phyloP scores from a whole-genome alignment of 1,140 invertebrate species.

The Drosophila persimilis region DNA sequence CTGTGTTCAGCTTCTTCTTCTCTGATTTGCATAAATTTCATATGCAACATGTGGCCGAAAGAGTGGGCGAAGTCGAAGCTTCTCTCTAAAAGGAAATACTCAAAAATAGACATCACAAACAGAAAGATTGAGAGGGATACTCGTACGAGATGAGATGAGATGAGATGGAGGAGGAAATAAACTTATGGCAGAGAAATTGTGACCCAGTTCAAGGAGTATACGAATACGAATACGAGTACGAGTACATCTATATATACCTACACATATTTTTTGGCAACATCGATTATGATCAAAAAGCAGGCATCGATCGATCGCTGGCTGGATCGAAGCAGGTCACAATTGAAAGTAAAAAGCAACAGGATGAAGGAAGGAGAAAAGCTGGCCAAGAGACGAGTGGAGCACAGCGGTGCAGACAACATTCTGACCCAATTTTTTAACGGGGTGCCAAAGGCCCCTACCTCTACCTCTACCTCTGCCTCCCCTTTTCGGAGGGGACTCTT shows the following conservation, averaged over 20 bases:
- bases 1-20: constrained; percentile 2
- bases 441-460: constrained; percentile 70
- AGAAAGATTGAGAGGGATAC: constrained; percentile 20
- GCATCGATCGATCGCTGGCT: constrained; percentile 47
- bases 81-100: constrained; percentile 52
- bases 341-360: constrained; percentile 77
- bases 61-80: constrained; percentile 64
- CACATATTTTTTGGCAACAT: constrained; percentile 69
- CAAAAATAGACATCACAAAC: constrained; percentile 72
- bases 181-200: constrained; percentile 64
- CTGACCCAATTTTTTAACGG: constrained; percentile 78
- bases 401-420: constrained; percentile 23
- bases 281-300: constrained; percentile 78
- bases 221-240: no score
- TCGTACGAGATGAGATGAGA: no score
- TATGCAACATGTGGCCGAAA: constrained; percentile 72
- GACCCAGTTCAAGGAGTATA: constrained; percentile 48
- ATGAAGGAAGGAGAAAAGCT: constrained; percentile 31
- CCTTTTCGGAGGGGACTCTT: background rate
- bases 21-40: constrained; percentile 77
- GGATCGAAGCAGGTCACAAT: constrained; percentile 75
- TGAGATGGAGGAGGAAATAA: constrained; percentile 13
- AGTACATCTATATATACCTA: constrained; percentile 18
- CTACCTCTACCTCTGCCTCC: background rate
- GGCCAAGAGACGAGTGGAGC: no score